Evolutionary conservation across 2,797 vertebrate species (phyloP).

Genomic region (Bradypodion ventrale): DNA sequence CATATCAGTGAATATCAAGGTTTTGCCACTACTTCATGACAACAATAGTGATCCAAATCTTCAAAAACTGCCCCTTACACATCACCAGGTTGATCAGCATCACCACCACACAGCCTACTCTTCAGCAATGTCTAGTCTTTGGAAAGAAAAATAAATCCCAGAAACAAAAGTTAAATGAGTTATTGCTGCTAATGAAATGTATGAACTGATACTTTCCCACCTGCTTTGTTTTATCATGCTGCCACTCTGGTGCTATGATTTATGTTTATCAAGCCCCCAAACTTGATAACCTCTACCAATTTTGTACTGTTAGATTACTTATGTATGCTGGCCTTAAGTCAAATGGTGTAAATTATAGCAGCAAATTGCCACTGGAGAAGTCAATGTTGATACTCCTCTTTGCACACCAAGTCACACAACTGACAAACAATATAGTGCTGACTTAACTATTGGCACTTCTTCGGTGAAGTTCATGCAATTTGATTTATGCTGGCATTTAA

Average conservation of each 20-base stretch:
- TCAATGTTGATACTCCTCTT: too few relatives aligned
- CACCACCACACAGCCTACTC: too few relatives aligned
- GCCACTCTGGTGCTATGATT: not conserved
- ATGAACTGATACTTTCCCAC: not conserved
- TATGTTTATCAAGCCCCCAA: not conserved
- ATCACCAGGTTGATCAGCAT: not conserved
- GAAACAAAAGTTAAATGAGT: not conserved
- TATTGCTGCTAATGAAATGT: not conserved
- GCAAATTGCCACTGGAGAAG: too few relatives aligned
- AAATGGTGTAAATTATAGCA: too few relatives aligned
- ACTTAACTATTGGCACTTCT: too few relatives aligned
- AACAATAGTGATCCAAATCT: not conserved
- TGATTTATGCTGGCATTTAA: too few relatives aligned
- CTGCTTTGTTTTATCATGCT: not conserved
- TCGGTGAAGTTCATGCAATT: too few relatives aligned
- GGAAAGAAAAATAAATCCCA: not conserved
- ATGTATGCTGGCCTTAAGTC: too few relatives aligned
- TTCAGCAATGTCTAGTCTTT: not conserved
- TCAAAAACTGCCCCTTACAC: not conserved
- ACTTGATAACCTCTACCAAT: not conserved
- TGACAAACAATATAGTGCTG: too few relatives aligned
- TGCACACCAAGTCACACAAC: too few relatives aligned
- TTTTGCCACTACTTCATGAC: not conserved
- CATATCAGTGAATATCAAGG: constrained; percentile 2
- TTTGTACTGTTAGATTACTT: not conserved